Evolutionary conservation across 30 jellyfish, hydroid and myxozoan species (phyloP).

Genomic region (Chironex yamaguchii): DNA sequence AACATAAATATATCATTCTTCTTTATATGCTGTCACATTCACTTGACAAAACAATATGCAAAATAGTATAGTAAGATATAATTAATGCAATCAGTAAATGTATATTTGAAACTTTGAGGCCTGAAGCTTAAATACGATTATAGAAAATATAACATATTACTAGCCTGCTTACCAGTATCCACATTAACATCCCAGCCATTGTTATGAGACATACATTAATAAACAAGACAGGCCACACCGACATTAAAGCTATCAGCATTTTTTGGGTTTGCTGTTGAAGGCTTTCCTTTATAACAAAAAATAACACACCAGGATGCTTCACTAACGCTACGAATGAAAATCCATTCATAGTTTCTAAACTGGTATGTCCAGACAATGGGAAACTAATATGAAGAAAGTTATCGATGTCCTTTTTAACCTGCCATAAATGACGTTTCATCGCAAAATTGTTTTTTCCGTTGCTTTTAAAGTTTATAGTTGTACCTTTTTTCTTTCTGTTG

Average conservation of each 20-base stretch:
- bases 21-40: too few species aligned
- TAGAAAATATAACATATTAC: not conserved
- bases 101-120: too few species aligned
- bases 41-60: too few species aligned
- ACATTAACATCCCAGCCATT: conserved; percentile 59
- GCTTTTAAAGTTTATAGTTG: conserved; percentile 25
- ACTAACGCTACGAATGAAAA: conserved; percentile 63
- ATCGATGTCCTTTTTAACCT: conserved; percentile 63
- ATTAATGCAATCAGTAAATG: too few species aligned
- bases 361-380: conserved; percentile 73
- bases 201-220: conserved; percentile 46
- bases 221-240: conserved; percentile 69
- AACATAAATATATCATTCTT: too few species aligned
- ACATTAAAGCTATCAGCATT: conserved; percentile 13
- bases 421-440: conserved; percentile 31
- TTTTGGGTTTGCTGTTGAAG: not conserved
- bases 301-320: conserved; percentile 72
- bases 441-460: conserved; percentile 83
- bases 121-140: too few species aligned
- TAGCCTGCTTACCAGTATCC: conserved; percentile 67
- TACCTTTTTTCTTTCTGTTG: not conserved
- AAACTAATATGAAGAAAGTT: conserved; percentile 47
- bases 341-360: conserved; percentile 41
- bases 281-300: conserved; percentile 54
- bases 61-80: too few species aligned